These are phyloP conservation scores for Ptilonorhynchus violaceus DNA, from an alignment of 2,113 vertebrate genomes.

Conservation along the genomic window DNA sequence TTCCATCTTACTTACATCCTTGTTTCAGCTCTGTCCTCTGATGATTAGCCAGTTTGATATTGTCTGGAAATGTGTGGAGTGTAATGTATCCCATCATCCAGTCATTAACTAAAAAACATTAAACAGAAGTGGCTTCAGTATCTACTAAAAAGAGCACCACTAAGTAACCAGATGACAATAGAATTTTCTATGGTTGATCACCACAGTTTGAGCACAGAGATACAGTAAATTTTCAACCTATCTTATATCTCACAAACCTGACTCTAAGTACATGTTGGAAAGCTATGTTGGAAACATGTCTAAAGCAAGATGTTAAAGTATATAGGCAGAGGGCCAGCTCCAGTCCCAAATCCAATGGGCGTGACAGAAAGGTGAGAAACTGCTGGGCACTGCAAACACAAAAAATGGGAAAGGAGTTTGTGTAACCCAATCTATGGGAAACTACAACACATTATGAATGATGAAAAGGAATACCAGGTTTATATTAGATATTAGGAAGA, in stretches of 20 bases:
- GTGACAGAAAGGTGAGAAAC: background rate
- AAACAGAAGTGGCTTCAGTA: background rate
- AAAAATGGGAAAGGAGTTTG: background rate
- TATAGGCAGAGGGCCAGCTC: background rate
- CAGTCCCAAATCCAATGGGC: background rate
- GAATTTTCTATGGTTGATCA: background rate
- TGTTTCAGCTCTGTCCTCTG: background rate
- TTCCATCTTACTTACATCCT: background rate
- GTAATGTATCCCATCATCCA: background rate
- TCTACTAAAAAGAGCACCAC: background rate
- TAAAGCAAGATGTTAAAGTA: background rate
- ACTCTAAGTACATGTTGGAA: background rate
- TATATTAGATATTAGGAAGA: background rate
- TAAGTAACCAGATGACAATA: background rate
- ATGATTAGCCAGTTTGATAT: background rate
- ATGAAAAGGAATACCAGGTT: background rate
- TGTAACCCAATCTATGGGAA: background rate
- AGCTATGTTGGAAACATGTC: background rate
- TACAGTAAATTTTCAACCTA: background rate
- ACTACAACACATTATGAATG: background rate
- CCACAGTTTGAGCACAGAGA: background rate
- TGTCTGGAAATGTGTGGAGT: background rate
- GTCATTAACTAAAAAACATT: background rate
- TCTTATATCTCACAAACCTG: background rate
- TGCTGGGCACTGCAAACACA: background rate